Conservation (phyloP, 2,113 vertebrate genomes). For the Neogobius melanostomus region DNA sequence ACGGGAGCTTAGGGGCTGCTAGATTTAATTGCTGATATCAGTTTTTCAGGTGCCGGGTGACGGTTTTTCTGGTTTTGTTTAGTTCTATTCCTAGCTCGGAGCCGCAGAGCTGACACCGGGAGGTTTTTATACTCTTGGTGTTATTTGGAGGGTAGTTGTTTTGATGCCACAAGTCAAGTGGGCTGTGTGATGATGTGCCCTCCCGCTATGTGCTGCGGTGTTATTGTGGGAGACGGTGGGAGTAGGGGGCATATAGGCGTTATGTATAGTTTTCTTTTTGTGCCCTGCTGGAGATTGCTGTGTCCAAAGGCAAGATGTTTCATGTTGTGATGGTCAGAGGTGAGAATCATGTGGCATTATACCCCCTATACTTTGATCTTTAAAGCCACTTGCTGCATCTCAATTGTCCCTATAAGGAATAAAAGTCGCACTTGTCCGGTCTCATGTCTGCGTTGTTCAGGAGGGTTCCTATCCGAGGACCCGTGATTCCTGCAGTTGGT, state of each 20-base stretch:
- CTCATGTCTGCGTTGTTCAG: neutral
- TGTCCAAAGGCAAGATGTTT: neutral
- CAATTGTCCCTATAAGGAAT: neutral
- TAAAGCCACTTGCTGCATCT: neutral
- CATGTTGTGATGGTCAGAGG: neutral
- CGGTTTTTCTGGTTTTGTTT: slow-evolving; percentile 52
- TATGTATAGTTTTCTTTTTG: slow-evolving; percentile 47
- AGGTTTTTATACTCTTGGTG: slow-evolving; percentile 23
- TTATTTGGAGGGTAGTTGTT: slow-evolving; percentile 27
- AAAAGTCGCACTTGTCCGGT: neutral
- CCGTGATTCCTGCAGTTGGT: no score
- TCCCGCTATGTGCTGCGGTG: slow-evolving; percentile 40
- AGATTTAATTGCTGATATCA: slow-evolving; percentile 71
- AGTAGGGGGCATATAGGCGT: slow-evolving; percentile 15
- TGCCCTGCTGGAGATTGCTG: neutral
- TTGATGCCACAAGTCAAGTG: slow-evolving; percentile 5
- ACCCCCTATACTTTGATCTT: neutral
- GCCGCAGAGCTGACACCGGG: slow-evolving; percentile 18
- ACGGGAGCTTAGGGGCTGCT: slow-evolving; percentile 32
- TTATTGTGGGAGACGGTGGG: slow-evolving; percentile 17
- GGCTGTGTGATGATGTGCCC: slow-evolving; percentile 33
- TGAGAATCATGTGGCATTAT: neutral
- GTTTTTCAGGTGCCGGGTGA: slow-evolving; percentile 58
- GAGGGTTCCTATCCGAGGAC: no score
- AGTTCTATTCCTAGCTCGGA: slow-evolving; percentile 46